These are phyloP conservation scores for Cariama cristata DNA, from an alignment of 2,113 vertebrate genomes.

Conservation along the genomic window DNA sequence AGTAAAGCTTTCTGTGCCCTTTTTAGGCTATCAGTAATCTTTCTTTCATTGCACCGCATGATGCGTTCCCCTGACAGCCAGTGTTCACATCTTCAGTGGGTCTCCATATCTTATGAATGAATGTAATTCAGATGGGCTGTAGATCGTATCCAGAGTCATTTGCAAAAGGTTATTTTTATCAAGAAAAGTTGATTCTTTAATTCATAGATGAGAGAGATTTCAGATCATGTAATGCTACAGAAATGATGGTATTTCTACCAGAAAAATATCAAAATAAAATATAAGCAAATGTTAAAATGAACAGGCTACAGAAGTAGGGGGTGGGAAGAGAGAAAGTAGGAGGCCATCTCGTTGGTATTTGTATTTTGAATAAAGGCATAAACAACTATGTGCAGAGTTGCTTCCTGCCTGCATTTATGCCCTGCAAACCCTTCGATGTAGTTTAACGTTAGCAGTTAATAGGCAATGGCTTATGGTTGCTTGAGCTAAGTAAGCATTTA, in stretches of 20 bases:
- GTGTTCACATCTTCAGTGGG: background rate
- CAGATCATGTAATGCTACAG: background rate
- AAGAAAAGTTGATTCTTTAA: background rate
- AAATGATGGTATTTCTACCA: background rate
- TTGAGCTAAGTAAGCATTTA: background rate
- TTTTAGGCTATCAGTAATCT: background rate
- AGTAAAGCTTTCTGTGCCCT: background rate
- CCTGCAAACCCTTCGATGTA: background rate
- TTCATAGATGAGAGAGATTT: background rate
- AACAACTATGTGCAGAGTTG: background rate
- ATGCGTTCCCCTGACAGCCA: background rate
- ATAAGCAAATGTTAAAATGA: background rate
- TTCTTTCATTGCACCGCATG: background rate
- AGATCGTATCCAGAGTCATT: background rate
- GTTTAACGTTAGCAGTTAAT: background rate
- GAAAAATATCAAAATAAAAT: background rate
- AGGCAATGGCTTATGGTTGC: background rate
- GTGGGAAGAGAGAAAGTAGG: background rate
- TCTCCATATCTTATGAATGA: background rate
- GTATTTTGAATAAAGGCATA: background rate
- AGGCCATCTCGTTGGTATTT: background rate
- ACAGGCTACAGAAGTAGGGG: background rate
- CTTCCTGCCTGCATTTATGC: background rate
- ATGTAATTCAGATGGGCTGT: background rate
- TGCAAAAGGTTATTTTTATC: background rate